Evolutionary conservation across 2,797 vertebrate genomes (phyloP), one percentile per base, ranked within the genome.

Genomic region (Choloepus didactylus): DNA sequence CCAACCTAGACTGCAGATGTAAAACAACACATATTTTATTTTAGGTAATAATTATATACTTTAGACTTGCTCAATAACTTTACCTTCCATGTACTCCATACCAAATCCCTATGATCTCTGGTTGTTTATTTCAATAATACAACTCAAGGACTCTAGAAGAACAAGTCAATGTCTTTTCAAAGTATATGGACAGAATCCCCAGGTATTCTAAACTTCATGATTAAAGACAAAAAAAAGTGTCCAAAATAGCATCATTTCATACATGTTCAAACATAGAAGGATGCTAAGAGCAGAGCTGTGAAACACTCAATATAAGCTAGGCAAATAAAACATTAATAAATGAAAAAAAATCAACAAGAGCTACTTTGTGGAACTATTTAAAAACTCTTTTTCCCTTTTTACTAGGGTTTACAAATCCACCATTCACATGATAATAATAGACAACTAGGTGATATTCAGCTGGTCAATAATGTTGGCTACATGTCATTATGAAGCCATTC

Each of bases 1-100:
- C 51, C 6, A 85, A 31, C 70, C 62, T 31, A 82, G 38, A 89
- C 41, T 77, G 6, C n/a, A 94, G 21, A 87, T 31, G 1, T 92
- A 75, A 92, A 88, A 75, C 6, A 84, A 91, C 64, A 41, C 3
- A 12, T 51, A 75, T 84, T 89, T 91, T 67, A 92, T 91, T 89
- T 88, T 69, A 85, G 46, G 15, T 62, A 87, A 87, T 89, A 96
- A 75, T 85, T 88, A 41, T 84, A 77, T 38, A 89, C 6, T 91
- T 81, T 41, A 87, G 19, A 44, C 19, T 85, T 64, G 25, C 1
- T 87, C 44, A 51, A 54, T 82, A 72, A 77, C 9, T 38, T 84
- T 92, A 85, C 29, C 19, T 94, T 72, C 35, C 62, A 73, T 49
- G 35, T 41, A 73, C 82, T 75, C 9, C n/a, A 80, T 1, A 91